Conservation (phyloP, 2,113 vertebrate species). For the Cynoglossus semilaevis region DNA sequence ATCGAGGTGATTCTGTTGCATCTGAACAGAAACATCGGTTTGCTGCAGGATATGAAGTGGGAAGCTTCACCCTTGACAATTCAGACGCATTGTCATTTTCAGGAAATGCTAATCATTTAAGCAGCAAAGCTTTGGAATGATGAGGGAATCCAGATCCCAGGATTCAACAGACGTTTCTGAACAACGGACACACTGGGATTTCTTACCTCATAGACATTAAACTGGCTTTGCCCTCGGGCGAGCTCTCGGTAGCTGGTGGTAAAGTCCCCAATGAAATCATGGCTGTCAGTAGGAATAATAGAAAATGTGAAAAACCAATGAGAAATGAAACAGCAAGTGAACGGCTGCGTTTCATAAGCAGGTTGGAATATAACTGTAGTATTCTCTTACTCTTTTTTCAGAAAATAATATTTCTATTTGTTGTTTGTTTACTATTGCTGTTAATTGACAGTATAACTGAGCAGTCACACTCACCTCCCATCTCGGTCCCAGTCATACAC, state of each 20-base stretch:
- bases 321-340: background rate
- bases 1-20: too few species aligned
- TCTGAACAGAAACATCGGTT: background rate
- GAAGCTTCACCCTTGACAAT: too few species aligned
- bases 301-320: background rate
- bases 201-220: slow-evolving; percentile 94
- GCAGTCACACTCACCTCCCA: slow-evolving; percentile 81
- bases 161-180: slow-evolving; percentile 13
- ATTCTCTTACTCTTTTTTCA: too few species aligned
- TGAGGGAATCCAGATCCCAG: slow-evolving; percentile 15
- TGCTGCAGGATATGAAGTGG: background rate
- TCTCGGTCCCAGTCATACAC: slow-evolving; percentile 95
- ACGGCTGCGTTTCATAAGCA: too few species aligned
- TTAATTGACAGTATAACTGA: too few species aligned
- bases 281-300: slow-evolving; percentile 72
- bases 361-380: too few species aligned
- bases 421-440: too few species aligned
- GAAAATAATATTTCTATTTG: too few species aligned
- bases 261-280: slow-evolving; percentile 97
- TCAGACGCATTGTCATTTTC: too few species aligned
- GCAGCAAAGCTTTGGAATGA: background rate
- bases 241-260: slow-evolving; percentile 94
- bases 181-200: slow-evolving; percentile 5
- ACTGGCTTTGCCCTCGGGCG: slow-evolving; percentile 90
- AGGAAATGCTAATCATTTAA: slow-evolving; percentile 29